Conservation (phyloP, 2,888 invertebrate genomes). For the Venustoraphidia nigricollis region DNA sequence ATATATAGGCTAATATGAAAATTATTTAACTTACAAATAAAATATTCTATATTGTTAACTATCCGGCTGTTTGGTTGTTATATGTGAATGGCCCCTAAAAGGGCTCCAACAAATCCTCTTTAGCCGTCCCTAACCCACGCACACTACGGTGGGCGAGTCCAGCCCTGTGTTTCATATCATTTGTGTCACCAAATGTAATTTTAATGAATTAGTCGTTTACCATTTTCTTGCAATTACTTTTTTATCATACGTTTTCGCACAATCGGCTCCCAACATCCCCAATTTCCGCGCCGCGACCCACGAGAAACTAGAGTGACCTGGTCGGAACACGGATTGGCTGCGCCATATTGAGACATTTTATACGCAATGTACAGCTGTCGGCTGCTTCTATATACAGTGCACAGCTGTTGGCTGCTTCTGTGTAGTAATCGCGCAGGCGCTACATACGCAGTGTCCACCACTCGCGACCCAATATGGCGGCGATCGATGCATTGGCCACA, state of each 20-base stretch:
- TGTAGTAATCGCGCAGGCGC: too few relatives aligned
- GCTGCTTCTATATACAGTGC: too few relatives aligned
- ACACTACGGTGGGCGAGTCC: conserved; percentile 4
- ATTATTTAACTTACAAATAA: conserved; percentile 13
- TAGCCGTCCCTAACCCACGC: conserved; percentile 10
- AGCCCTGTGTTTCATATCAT: background rate
- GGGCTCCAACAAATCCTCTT: conserved; percentile 8
- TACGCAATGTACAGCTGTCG: too few relatives aligned
- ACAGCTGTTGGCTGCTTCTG: too few relatives aligned
- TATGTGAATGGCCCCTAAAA: conserved; percentile 14
- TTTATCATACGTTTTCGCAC: background rate
- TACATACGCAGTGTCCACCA: too few relatives aligned
- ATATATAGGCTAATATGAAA: conserved; percentile 15
- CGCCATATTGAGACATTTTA: too few relatives aligned
- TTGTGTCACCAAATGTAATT: too few relatives aligned
- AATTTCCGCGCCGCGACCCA: conserved; percentile 9
- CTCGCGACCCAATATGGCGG: too few relatives aligned
- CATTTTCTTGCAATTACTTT: background rate
- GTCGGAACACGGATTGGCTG: too few relatives aligned
- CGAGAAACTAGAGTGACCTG: too few relatives aligned
- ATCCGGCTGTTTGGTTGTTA: conserved; percentile 23
- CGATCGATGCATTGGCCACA: too few relatives aligned
- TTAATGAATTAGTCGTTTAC: background rate
- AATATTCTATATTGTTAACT: conserved; percentile 23
- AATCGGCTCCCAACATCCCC: too few relatives aligned